These are phyloP conservation scores for Polypterus bichir DNA, from an alignment of 2,113 vertebrate species.

Conservation along the genomic window DNA sequence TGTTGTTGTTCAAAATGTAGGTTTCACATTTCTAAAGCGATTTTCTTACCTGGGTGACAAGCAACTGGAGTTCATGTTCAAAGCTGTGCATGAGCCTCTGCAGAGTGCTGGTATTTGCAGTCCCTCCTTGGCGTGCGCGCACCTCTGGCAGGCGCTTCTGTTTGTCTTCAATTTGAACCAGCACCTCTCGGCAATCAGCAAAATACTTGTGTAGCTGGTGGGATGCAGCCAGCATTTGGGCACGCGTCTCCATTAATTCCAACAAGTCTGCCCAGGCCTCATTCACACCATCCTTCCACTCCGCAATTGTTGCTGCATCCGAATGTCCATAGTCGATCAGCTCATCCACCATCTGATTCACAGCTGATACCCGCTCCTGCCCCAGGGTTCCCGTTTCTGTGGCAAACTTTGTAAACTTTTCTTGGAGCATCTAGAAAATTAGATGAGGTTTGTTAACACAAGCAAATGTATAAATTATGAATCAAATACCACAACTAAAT, in stretches of 20 bases:
- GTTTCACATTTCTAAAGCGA: no score
- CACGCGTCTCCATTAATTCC: constrained; percentile 86
- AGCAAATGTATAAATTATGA: no score
- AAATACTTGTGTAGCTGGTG: constrained; percentile 92
- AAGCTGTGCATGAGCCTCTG: constrained; percentile 75
- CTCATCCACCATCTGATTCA: constrained; percentile 94
- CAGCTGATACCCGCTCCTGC: constrained; percentile 71
- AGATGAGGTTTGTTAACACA: no score
- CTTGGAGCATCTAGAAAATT: constrained; percentile 58
- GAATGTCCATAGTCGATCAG: constrained; percentile 85
- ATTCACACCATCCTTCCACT: constrained; percentile 91
- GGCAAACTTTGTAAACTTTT: constrained; percentile 86
- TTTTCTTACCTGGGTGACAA: constrained; percentile 66
- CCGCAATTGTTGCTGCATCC: constrained; percentile 80
- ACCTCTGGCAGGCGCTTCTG: constrained; percentile 67
- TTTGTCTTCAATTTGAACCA: constrained; percentile 80
- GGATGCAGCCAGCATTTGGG: constrained; percentile 80
- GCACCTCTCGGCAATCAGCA: constrained; percentile 73
- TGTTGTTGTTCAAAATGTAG: no score
- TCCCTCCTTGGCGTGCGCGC: constrained; percentile 48
- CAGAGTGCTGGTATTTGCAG: constrained; percentile 62
- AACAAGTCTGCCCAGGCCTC: constrained; percentile 90
- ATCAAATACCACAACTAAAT: no score
- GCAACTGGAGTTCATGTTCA: constrained; percentile 81
- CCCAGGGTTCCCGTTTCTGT: constrained; percentile 71